Conservation (phyloP, 1,140 invertebrate species). For the Anoplolepis gracilipes region DNA sequence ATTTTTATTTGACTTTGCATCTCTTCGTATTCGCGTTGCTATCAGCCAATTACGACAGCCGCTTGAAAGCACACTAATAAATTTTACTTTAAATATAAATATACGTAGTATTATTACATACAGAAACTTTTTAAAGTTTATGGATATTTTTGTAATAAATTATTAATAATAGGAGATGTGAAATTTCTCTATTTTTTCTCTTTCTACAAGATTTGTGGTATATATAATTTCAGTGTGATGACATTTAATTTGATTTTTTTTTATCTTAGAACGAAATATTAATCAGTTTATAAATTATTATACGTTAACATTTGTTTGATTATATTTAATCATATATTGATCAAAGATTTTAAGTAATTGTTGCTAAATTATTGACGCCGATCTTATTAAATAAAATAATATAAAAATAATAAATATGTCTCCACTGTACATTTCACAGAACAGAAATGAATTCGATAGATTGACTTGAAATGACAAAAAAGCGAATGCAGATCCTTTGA, state of each 20-base stretch:
- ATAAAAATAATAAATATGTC: background rate
- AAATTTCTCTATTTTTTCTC: background rate
- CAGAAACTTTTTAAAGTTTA: background rate
- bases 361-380: background rate
- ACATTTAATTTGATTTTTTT: background rate
- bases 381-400: conserved; percentile 15
- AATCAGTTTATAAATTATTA: background rate
- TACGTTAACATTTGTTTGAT: background rate
- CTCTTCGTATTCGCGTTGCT: background rate
- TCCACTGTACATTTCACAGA: background rate
- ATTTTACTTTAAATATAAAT: background rate
- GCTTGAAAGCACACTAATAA: background rate
- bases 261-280: background rate
- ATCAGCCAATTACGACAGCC: background rate
- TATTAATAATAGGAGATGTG: background rate
- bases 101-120: background rate
- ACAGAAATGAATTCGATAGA: background rate
- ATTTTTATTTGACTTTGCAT: conserved; percentile 6
- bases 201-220: background rate
- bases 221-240: background rate
- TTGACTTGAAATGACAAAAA: background rate
- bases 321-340: background rate
- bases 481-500: background rate
- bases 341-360: background rate
- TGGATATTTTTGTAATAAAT: background rate